Evolutionary conservation across 2,888 invertebrate genomes (phyloP).

Genomic region (Aromia moschata): DNA sequence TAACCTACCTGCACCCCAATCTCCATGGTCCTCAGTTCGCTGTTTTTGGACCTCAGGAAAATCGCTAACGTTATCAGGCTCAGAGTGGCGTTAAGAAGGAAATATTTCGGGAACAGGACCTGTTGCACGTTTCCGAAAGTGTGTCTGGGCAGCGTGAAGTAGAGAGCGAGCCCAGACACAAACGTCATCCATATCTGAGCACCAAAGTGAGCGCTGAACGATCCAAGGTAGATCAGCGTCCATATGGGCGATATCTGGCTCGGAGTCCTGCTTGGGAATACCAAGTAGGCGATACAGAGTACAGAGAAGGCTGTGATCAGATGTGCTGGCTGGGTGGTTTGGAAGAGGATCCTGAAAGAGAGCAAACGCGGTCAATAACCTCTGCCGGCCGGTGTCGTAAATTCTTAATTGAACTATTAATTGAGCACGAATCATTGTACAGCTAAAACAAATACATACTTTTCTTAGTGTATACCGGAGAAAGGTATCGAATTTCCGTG

Average conservation of each 20-base stretch:
- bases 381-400: too few relatives aligned
- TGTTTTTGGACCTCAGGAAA: slow-evolving; percentile 73
- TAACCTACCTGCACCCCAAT: slow-evolving; percentile 67
- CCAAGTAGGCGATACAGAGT: slow-evolving; percentile 65
- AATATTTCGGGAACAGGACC: slow-evolving; percentile 87
- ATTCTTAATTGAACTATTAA: too few relatives aligned
- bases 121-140: slow-evolving; percentile 89
- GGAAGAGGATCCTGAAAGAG: slow-evolving; percentile 73
- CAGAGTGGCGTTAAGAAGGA: slow-evolving; percentile 78
- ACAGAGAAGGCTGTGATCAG: slow-evolving; percentile 74
- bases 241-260: slow-evolving; percentile 61
- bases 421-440: too few relatives aligned
- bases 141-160: slow-evolving; percentile 86
- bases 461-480: too few relatives aligned
- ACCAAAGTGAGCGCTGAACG: slow-evolving; percentile 85
- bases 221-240: slow-evolving; percentile 77
- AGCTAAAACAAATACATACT: too few relatives aligned
- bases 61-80: slow-evolving; percentile 78
- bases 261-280: slow-evolving; percentile 59
- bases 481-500: too few relatives aligned
- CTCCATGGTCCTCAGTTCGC: slow-evolving; percentile 63
- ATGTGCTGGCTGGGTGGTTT: slow-evolving; percentile 82
- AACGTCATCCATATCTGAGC: slow-evolving; percentile 95
- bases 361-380: too few relatives aligned
- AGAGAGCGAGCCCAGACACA: slow-evolving; percentile 86